Percentiles rank a stretch among this genome's conserved stretches.
Conservation (phyloP, 2,797 vertebrate genomes). For the Peromyscus eremicus region DNA sequence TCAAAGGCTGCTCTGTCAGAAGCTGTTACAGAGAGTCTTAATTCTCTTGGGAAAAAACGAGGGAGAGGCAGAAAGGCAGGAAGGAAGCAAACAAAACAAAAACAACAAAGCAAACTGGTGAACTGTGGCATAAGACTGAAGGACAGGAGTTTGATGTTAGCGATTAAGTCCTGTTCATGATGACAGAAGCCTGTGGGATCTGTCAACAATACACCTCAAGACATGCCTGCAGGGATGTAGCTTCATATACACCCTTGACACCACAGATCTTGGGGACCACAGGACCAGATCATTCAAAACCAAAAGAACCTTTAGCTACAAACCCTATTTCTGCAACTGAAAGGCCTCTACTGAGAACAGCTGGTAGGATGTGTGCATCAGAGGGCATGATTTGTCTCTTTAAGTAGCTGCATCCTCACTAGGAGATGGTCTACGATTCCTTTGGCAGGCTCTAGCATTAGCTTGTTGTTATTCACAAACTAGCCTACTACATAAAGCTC, state of each 20-base stretch:
- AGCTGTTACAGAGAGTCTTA: background rate
- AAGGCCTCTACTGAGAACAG: background rate
- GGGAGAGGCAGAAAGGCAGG: background rate
- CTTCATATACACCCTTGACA: background rate
- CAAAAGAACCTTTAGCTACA: background rate
- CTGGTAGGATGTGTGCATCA: background rate
- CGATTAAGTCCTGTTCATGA: background rate
- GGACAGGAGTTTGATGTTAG: background rate
- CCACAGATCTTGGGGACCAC: no score
- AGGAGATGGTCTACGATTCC: background rate
- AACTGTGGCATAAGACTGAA: background rate
- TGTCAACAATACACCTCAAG: background rate
- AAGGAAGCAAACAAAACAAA: background rate
- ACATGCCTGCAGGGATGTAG: background rate
- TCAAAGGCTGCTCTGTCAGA: background rate
- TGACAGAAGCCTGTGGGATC: background rate
- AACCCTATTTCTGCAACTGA: background rate
- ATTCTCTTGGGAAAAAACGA: background rate
- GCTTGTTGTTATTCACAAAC: constrained; percentile 13
- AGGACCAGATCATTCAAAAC: background rate
- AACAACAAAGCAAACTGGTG: background rate
- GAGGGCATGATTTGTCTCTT: constrained; percentile 47
- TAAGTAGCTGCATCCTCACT: constrained; percentile 2
- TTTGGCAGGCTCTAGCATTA: background rate
- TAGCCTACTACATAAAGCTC: background rate